Evolutionary conservation across 2,797 vertebrate genomes (phyloP).

Genomic region (Hippocampus kuda): DNA sequence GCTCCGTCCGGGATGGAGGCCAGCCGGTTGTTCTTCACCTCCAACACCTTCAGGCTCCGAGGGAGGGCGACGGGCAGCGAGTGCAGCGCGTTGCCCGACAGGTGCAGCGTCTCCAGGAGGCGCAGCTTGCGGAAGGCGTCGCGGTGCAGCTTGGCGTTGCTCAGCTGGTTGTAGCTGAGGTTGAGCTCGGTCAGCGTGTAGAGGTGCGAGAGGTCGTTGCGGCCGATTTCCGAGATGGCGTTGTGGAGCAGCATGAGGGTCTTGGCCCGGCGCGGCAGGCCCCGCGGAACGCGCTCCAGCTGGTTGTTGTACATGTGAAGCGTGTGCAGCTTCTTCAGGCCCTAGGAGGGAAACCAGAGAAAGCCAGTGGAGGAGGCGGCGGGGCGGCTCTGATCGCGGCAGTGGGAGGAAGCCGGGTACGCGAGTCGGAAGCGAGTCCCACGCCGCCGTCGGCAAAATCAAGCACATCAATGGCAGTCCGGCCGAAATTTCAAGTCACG

Average conservation of each 20-base stretch:
- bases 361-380: neutral
- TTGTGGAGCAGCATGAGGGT: conserved; percentile 96
- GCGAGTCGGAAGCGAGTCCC: neutral
- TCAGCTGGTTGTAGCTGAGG: conserved; percentile 94
- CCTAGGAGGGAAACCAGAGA: conserved; percentile 35
- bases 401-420: neutral
- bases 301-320: conserved; percentile 95
- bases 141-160: conserved; percentile 73
- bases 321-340: conserved; percentile 91
- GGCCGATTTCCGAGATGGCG: conserved; percentile 79
- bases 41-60: conserved; percentile 78
- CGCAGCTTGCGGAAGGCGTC: conserved; percentile 92
- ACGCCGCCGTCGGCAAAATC: neutral
- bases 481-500: neutral
- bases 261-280: conserved; percentile 85
- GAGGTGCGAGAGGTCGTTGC: conserved; percentile 81
- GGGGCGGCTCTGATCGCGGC: too few relatives aligned
- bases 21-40: conserved; percentile 84
- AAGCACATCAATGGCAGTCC: neutral
- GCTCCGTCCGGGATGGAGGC: conserved; percentile 72
- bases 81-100: conserved; percentile 84
- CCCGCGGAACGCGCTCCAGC: conserved; percentile 83
- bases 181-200: conserved; percentile 92
- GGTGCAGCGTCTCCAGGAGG: conserved; percentile 77
- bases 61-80: conserved; percentile 79